Evolutionary conservation across 2,797 vertebrate genomes (phyloP).

Genomic region (Sebastes alutus): DNA sequence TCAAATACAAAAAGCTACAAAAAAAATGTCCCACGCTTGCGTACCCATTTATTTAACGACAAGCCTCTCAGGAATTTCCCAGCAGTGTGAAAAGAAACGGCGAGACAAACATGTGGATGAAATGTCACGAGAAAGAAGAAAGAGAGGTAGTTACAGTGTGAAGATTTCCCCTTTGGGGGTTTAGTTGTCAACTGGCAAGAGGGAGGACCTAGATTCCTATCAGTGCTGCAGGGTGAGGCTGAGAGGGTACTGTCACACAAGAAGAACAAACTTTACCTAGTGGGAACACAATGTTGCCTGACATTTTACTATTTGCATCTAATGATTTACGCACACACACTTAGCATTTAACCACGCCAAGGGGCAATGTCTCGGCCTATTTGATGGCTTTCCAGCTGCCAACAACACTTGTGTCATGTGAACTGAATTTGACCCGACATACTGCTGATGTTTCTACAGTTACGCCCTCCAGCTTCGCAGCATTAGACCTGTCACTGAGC

Average conservation of each 20-base stretch:
- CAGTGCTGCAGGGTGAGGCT: conserved; percentile 28
- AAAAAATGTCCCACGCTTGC: neutral
- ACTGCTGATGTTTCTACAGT: conserved; percentile 71
- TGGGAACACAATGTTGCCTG: conserved; percentile 58
- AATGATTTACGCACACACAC: conserved; percentile 66
- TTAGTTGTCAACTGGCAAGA: conserved; percentile 50
- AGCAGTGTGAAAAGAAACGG: conserved; percentile 36
- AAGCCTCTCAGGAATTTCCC: conserved; percentile 52
- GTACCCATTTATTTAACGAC: conserved; percentile 43
- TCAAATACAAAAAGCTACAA: neutral
- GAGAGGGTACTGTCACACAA: conserved; percentile 43
- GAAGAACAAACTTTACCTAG: conserved; percentile 56
- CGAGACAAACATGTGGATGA: conserved; percentile 41
- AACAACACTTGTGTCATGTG: conserved; percentile 68
- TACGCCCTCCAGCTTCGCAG: conserved; percentile 59
- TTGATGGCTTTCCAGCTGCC: conserved; percentile 65
- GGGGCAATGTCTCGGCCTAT: conserved; percentile 46
- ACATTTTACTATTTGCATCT: conserved; percentile 58
- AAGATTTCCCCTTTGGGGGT: conserved; percentile 44
- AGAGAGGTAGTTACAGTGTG: conserved; percentile 47
- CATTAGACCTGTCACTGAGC: conserved; percentile 51
- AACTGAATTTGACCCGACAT: conserved; percentile 75
- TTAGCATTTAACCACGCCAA: conserved; percentile 64
- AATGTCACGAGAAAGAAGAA: conserved; percentile 37
- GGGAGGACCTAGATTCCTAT: conserved; percentile 50